Conservation (phyloP, 1,140 invertebrate genomes). For the Caerostris darwini region DNA sequence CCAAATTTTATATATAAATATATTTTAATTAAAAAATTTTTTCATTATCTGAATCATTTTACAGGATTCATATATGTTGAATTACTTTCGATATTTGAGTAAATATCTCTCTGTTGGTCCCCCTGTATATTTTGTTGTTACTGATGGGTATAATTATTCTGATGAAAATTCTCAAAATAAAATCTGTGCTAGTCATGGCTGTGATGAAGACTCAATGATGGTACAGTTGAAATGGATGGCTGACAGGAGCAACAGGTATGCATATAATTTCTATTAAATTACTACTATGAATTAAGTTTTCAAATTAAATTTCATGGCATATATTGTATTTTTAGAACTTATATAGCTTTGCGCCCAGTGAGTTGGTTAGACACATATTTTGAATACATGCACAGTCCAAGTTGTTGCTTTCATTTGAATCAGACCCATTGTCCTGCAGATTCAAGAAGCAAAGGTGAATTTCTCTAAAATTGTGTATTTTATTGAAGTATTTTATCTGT, state of each 20-base stretch:
- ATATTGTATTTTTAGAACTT: slow-evolving; percentile 85
- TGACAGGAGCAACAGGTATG: slow-evolving; percentile 70
- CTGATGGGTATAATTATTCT: slow-evolving; percentile 89
- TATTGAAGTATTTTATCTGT: too few species aligned
- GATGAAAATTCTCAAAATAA: slow-evolving; percentile 86
- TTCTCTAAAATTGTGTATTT: background rate
- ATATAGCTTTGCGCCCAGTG: slow-evolving; percentile 88
- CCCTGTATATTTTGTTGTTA: slow-evolving; percentile 95
- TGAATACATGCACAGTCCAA: slow-evolving; percentile 85
- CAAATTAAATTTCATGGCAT: background rate
- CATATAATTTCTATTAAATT: background rate
- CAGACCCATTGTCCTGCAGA: slow-evolving; percentile 77
- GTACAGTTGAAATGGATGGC: slow-evolving; percentile 85
- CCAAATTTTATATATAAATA: background rate
- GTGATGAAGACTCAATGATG: slow-evolving; percentile 90
- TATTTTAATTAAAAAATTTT: background rate
- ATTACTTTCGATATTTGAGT: slow-evolving; percentile 88
- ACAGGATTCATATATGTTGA: slow-evolving; percentile 91
- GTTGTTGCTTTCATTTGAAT: slow-evolving; percentile 78
- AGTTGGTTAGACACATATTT: slow-evolving; percentile 97
- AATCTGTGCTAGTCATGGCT: slow-evolving; percentile 88
- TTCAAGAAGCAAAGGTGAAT: slow-evolving; percentile 3
- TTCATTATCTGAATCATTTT: slow-evolving; percentile 7
- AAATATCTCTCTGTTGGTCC: slow-evolving; percentile 91
- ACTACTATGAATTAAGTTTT: background rate